A percentile compares a stretch with the other conserved stretches of the same genome.
Conservation (phyloP, 1,140 invertebrate species). For the Rhynchophorus ferrugineus region DNA sequence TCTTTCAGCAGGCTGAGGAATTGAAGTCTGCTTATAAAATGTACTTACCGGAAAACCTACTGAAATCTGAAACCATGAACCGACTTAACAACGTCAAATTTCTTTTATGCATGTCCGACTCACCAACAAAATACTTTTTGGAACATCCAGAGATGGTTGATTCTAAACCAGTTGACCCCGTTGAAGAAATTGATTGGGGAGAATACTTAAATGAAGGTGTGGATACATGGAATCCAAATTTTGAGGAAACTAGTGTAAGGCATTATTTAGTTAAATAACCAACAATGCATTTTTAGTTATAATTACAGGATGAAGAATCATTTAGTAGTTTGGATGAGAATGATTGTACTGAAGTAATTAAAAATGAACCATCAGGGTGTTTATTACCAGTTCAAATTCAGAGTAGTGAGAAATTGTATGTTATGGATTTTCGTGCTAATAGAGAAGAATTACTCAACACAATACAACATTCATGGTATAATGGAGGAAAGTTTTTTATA, state of each 20-base stretch:
- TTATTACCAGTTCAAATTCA: conserved; percentile 8
- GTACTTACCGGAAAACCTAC: conserved; percentile 24
- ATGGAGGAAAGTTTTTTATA: conserved; percentile 16
- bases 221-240: conserved; percentile 28
- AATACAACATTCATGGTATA: conserved; percentile 31
- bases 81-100: conserved; percentile 32
- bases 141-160: conserved; percentile 27
- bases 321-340: conserved; percentile 1
- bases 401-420: conserved; percentile 13
- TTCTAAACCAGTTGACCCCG: conserved; percentile 3
- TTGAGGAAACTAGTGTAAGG: conserved; percentile 28
- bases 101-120: conserved; percentile 31
- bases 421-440: conserved; percentile 24
- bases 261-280: conserved; percentile 1
- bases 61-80: conserved; percentile 20
- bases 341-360: conserved; percentile 1
- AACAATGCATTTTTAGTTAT: conserved; percentile 2
- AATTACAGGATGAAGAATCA: conserved; percentile 15
- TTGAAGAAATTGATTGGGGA: conserved; percentile 34
- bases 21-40: conserved; percentile 28
- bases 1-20: conserved; percentile 28
- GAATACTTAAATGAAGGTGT: conserved; percentile 35
- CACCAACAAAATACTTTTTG: conserved; percentile 35
- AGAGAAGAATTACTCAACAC: conserved; percentile 25
- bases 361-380: background rate